A percentile compares a stretch with the other conserved stretches of the same genome.
These are phyloP conservation scores for Albula goreensis DNA, from an alignment of 2,113 vertebrate species.

Conservation along the genomic window DNA sequence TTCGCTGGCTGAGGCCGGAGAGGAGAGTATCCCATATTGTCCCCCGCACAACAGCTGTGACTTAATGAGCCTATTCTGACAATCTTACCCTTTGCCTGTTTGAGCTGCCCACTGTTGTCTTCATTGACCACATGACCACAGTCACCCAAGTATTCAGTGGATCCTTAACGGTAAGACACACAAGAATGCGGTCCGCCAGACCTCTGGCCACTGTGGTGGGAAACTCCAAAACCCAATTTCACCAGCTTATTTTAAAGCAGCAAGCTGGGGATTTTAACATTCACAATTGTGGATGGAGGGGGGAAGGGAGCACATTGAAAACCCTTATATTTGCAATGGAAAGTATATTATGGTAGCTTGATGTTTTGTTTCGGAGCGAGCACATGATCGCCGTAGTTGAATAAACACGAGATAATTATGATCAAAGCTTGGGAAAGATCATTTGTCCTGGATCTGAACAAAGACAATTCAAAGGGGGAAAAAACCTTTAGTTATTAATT, in stretches of 20 bases:
- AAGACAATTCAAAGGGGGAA: too few relatives aligned
- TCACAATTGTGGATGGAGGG: constrained; percentile 31
- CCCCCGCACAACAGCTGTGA: constrained; percentile 65
- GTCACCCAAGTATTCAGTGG: constrained; percentile 60
- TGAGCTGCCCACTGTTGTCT: constrained; percentile 59
- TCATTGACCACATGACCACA: constrained; percentile 68
- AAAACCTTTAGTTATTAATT: too few relatives aligned
- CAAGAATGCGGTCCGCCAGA: constrained; percentile 61
- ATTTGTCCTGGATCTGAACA: too few relatives aligned
- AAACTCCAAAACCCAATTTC: constrained; percentile 61
- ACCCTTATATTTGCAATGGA: background rate
- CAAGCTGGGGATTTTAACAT: constrained; percentile 59
- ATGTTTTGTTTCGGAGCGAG: background rate
- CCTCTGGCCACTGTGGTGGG: constrained; percentile 54
- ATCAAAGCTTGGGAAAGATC: background rate
- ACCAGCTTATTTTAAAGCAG: constrained; percentile 59
- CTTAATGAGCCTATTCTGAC: constrained; percentile 65
- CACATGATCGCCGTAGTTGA: background rate
- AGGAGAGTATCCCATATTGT: constrained; percentile 57
- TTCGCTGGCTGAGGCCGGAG: constrained; percentile 37
- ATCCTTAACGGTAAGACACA: constrained; percentile 67
- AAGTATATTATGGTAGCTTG: background rate
- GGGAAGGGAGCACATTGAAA: background rate
- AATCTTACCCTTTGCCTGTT: constrained; percentile 57
- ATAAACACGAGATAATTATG: constrained; percentile 6